Percentiles rank a stretch among this genome's conserved stretches.
These are phyloP conservation scores for Zeugodacus cucurbitae DNA, from an alignment of 1,140 invertebrate genomes.

Conservation along the genomic window DNA sequence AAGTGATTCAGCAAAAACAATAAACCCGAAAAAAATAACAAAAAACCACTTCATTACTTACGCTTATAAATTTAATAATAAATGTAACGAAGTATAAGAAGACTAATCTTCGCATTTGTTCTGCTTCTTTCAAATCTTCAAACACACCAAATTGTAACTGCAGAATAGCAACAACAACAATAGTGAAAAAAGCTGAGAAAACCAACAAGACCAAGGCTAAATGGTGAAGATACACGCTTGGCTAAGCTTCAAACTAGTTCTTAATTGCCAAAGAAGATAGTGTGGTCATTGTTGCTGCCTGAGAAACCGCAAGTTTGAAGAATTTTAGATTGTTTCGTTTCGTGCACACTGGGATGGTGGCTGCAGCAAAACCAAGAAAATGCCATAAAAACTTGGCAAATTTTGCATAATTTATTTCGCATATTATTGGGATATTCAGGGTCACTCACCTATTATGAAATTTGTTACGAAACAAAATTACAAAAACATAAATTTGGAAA, in stretches of 20 bases:
- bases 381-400: background rate
- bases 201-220: conserved; percentile 10
- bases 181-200: background rate
- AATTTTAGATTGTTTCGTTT: background rate
- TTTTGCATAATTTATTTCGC: background rate
- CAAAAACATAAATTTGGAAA: background rate
- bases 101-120: conserved; percentile 2
- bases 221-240: conserved; percentile 25
- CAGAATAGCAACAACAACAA: background rate
- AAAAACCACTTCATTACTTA: background rate
- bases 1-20: background rate
- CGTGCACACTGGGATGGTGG: background rate
- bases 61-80: conserved; percentile 6
- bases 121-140: background rate
- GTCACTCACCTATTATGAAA: background rate
- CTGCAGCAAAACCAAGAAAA: background rate
- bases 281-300: conserved; percentile 1
- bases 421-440: background rate
- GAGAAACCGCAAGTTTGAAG: background rate
- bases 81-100: background rate
- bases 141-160: background rate
- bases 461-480: background rate
- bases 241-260: background rate
- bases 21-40: background rate
- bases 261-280: background rate